Evolutionary conservation across 2,888 invertebrate species (phyloP).

Genomic region (Cephus pulcher): DNA sequence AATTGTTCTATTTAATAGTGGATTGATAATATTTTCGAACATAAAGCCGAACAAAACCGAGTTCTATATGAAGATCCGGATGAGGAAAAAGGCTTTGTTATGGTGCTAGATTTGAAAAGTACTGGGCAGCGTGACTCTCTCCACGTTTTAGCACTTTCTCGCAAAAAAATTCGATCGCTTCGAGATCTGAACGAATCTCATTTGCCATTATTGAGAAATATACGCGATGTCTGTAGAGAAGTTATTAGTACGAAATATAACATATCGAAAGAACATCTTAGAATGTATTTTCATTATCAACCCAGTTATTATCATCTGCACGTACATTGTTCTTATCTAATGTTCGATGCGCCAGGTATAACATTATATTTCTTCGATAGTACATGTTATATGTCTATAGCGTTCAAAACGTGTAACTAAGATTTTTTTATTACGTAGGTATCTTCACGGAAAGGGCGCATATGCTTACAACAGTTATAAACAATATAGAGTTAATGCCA

Average conservation of each 20-base stretch:
- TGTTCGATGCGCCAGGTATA: constrained; percentile 80
- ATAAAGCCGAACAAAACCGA: constrained; percentile 89
- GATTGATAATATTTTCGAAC: constrained; percentile 96
- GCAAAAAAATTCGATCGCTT: constrained; percentile 82
- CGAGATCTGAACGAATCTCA: constrained; percentile 84
- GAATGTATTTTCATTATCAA: constrained; percentile 94
- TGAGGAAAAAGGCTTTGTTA: constrained; percentile 84
- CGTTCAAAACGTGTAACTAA: neutral
- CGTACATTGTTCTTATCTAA: constrained; percentile 88
- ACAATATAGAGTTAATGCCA: constrained; percentile 84
- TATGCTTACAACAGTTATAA: constrained; percentile 87
- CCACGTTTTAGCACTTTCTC: constrained; percentile 86
- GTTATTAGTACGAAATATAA: constrained; percentile 82
- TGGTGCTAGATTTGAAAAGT: constrained; percentile 97
- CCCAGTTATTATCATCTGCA: constrained; percentile 98
- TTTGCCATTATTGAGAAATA: constrained; percentile 84
- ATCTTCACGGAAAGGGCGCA: constrained; percentile 89
- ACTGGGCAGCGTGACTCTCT: constrained; percentile 84
- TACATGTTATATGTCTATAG: neutral
- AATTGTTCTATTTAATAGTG: constrained; percentile 73
- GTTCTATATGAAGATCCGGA: constrained; percentile 86
- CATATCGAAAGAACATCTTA: constrained; percentile 77
- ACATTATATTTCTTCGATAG: constrained; percentile 15
- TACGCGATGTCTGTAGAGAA: constrained; percentile 78
- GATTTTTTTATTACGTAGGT: constrained; percentile 65